These are phyloP conservation scores for Byasa hedistus DNA, from an alignment of 2,888 invertebrate genomes.

Conservation along the genomic window DNA sequence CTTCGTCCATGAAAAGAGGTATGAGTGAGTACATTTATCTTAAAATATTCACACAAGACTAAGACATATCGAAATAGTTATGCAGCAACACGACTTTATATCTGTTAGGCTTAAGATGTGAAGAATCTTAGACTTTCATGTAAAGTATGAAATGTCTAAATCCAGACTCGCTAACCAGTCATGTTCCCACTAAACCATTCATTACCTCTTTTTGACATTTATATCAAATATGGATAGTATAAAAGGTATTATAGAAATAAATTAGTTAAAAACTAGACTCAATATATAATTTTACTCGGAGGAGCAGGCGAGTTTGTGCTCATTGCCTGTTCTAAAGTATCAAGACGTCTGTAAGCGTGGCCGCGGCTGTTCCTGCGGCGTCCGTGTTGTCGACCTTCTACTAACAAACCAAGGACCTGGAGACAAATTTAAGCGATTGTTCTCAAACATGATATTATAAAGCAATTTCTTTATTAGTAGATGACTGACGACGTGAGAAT, in stretches of 20 bases:
- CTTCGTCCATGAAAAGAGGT: no score
- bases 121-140: background rate
- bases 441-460: background rate
- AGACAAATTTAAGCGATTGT: conserved; percentile 33
- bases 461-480: background rate
- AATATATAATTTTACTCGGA: conserved; percentile 74
- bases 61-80: background rate
- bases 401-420: conserved; percentile 66
- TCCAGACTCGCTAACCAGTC: background rate
- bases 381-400: conserved; percentile 65
- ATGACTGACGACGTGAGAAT: no score
- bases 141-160: background rate
- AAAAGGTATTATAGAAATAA: background rate
- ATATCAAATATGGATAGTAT: conserved; percentile 4
- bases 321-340: conserved; percentile 74
- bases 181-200: background rate
- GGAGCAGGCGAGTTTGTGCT: conserved; percentile 61
- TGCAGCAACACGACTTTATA: background rate
- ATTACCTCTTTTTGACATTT: background rate
- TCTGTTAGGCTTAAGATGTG: background rate
- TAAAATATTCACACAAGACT: no score
- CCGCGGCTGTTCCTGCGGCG: conserved; percentile 70
- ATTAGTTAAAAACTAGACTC: conserved; percentile 17
- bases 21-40: no score
- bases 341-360: conserved; percentile 68